Conservation (phyloP, 2,113 vertebrate genomes). For the Heloderma charlesbogerti region DNA sequence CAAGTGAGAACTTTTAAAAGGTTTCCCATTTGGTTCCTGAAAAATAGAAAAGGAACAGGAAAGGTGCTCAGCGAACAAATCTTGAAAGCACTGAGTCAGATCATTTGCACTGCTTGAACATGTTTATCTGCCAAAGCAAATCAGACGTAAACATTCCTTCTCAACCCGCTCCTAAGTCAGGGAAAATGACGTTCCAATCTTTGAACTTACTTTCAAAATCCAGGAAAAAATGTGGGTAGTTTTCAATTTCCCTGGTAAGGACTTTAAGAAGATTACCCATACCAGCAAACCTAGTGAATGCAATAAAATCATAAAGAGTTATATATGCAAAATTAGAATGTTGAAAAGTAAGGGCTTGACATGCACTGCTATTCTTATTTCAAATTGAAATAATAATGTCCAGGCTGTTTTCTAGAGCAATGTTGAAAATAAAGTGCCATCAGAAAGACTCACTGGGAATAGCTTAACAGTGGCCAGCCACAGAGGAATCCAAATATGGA, state of each 20-base stretch:
- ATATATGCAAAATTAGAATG: conserved; percentile 55
- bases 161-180: conserved; percentile 66
- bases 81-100: conserved; percentile 60
- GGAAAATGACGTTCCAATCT: conserved; percentile 57
- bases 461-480: neutral
- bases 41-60: conserved; percentile 80
- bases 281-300: conserved; percentile 96
- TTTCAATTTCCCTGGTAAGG: conserved; percentile 99
- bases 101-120: conserved; percentile 61
- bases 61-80: conserved; percentile 69
- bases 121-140: conserved; percentile 47
- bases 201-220: conserved; percentile 99
- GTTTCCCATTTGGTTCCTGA: conserved; percentile 91
- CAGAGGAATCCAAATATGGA: neutral
- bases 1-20: conserved; percentile 92
- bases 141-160: conserved; percentile 52
- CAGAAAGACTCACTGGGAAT: neutral
- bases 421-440: neutral
- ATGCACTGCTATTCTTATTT: conserved; percentile 41
- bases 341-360: conserved; percentile 53
- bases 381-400: neutral
- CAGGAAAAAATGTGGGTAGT: conserved; percentile 99
- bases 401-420: neutral
- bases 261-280: conserved; percentile 99
- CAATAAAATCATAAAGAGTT: conserved; percentile 77